Conservation (phyloP, 2,888 invertebrate species). For the Muschampia plurimacula region DNA sequence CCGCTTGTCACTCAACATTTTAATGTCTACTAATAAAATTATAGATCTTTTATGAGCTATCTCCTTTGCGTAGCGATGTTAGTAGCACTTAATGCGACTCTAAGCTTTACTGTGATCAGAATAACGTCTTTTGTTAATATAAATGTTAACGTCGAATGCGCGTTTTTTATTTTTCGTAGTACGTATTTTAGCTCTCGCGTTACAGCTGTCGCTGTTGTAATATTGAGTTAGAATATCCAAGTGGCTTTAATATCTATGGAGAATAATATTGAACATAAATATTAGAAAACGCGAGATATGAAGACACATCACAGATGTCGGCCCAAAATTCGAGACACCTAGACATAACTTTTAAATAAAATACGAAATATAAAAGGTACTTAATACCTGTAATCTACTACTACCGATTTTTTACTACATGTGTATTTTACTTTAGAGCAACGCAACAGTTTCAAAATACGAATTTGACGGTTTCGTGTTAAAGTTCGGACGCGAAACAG, state of each 20-base stretch:
- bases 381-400: no score
- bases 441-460: no score
- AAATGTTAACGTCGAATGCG: constrained; percentile 14
- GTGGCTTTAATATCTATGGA: constrained; percentile 68
- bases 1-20: constrained; percentile 47
- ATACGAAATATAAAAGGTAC: background rate
- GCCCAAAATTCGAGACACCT: background rate
- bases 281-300: constrained; percentile 34
- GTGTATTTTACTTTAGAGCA: no score
- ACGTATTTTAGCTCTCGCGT: constrained; percentile 50
- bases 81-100: constrained; percentile 14
- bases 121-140: constrained; percentile 12
- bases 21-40: constrained; percentile 47
- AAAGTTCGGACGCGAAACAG: background rate
- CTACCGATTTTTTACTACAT: no score
- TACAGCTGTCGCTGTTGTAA: constrained; percentile 64
- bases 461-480: background rate
- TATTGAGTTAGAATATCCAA: constrained; percentile 47
- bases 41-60: constrained; percentile 45
- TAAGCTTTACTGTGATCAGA: constrained; percentile 14
- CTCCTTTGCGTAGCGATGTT: constrained; percentile 38
- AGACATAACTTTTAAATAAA: background rate
- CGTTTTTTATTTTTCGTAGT: constrained; percentile 29
- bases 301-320: constrained; percentile 28
- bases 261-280: constrained; percentile 37